These are phyloP conservation scores for Oryzaephilus surinamensis DNA, from an alignment of 1,140 invertebrate genomes.

Conservation along the genomic window DNA sequence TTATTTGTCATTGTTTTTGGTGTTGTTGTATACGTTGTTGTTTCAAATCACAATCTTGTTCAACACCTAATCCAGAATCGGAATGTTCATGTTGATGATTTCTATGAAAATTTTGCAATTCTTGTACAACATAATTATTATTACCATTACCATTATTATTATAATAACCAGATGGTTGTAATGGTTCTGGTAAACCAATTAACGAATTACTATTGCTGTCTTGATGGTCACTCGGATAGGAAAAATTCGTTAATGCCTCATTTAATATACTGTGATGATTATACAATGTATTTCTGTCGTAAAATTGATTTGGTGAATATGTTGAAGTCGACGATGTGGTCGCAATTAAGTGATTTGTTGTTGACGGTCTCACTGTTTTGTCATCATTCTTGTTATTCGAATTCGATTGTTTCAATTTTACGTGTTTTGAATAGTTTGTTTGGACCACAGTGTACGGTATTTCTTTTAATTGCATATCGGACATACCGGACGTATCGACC, in stretches of 20 bases:
- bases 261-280: conserved; percentile 13
- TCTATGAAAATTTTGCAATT: no score
- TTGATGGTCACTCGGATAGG: conserved; percentile 9
- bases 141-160: conserved; percentile 1
- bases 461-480: conserved; percentile 75
- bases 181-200: conserved; percentile 1
- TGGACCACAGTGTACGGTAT: conserved; percentile 88
- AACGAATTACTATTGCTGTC: conserved; percentile 15
- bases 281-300: conserved; percentile 9
- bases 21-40: no score
- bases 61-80: conserved; percentile 55
- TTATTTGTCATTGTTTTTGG: conserved; percentile 1
- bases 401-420: conserved; percentile 42
- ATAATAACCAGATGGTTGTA: conserved; percentile 4
- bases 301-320: conserved; percentile 5
- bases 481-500: conserved; percentile 80
- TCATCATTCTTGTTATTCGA: conserved; percentile 38
- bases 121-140: conserved; percentile 33
- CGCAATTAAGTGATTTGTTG: conserved; percentile 6
- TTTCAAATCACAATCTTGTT: conserved; percentile 47
- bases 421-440: conserved; percentile 48
- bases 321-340: conserved; percentile 9
- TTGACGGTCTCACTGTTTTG: not conserved
- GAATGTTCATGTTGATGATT: conserved; percentile 58
- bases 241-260: conserved; percentile 19